A percentile compares a stretch with the other conserved stretches of the same genome.
Evolutionary conservation across 2,113 vertebrate genomes (phyloP).

Genomic region (Chloropsis hardwickii): DNA sequence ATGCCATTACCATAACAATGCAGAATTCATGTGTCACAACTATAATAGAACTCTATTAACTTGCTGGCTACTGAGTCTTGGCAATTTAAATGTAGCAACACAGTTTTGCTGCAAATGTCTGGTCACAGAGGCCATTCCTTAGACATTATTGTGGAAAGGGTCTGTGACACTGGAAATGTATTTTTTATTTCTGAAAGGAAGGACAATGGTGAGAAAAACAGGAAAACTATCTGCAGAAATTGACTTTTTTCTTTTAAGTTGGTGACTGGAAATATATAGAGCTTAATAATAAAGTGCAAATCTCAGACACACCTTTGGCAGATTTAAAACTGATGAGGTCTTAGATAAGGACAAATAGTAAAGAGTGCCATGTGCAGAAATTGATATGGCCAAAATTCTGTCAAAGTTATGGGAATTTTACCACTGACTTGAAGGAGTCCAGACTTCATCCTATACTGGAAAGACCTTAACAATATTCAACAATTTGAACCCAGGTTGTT

Average conservation of each 20-base stretch:
- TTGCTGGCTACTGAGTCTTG: slow-evolving; percentile 21
- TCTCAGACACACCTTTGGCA: not conserved
- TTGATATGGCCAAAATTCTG: not conserved
- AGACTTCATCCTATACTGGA: not conserved
- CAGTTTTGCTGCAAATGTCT: slow-evolving; percentile 33
- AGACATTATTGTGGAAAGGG: not conserved
- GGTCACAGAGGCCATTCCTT: slow-evolving; percentile 26
- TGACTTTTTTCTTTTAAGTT: not conserved
- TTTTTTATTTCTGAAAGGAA: slow-evolving; percentile 36
- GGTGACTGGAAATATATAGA: not conserved
- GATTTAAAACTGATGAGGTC: not conserved
- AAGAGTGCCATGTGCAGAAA: not conserved
- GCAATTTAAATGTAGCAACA: slow-evolving; percentile 53
- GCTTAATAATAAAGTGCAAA: not conserved
- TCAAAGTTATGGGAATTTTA: not conserved
- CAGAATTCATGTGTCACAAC: slow-evolving; percentile 49
- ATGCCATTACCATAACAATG: slow-evolving; percentile 59
- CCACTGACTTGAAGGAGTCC: not conserved
- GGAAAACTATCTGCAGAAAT: not conserved
- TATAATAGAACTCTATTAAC: slow-evolving; percentile 52
- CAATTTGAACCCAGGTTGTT: not conserved
- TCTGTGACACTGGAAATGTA: not conserved
- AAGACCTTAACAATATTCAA: not conserved
- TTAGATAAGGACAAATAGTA: not conserved
- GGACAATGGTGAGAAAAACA: not conserved